These are phyloP conservation scores for Andrena marginata DNA, from an alignment of 2,888 invertebrate species.

Conservation along the genomic window DNA sequence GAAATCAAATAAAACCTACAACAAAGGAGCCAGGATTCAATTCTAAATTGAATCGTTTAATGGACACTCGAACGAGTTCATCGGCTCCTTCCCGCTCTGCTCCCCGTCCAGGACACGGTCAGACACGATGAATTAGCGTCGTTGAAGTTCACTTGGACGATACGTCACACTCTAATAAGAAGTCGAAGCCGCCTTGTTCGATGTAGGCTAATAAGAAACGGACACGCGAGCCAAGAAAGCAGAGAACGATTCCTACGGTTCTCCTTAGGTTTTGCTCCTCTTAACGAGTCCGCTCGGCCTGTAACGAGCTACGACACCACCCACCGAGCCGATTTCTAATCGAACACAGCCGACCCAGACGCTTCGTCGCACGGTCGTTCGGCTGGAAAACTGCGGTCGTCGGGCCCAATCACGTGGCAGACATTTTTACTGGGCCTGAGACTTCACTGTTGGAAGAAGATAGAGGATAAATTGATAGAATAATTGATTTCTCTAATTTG, in stretches of 20 bases:
- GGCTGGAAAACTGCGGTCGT: not conserved
- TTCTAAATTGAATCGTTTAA: not conserved
- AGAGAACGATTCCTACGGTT: not conserved
- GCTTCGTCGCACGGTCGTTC: conserved; percentile 6
- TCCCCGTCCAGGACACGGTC: conserved; percentile 1
- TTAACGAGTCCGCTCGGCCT: conserved; percentile 32
- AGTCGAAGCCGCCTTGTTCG: conserved; percentile 53
- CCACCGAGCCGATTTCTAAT: conserved; percentile 50
- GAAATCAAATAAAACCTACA: too few relatives aligned
- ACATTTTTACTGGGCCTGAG: too few relatives aligned
- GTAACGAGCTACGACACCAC: conserved; percentile 59
- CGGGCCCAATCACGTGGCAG: not conserved
- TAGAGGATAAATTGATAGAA: too few relatives aligned
- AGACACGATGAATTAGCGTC: conserved; percentile 31
- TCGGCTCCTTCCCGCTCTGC: not conserved
- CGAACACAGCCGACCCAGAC: conserved; percentile 37
- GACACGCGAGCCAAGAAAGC: conserved; percentile 67
- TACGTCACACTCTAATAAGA: conserved; percentile 72
- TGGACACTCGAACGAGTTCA: not conserved
- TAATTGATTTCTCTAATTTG: too few relatives aligned
- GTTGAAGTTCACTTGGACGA: conserved; percentile 64
- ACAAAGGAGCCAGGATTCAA: too few relatives aligned
- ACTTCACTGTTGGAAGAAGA: too few relatives aligned
- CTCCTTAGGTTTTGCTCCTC: conserved; percentile 31
- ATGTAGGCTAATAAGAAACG: conserved; percentile 64